Percentiles rank a stretch among this genome's conserved stretches.
Evolutionary conservation across 2,113 vertebrate species (phyloP).

Genomic region (Dicerorhinus sumatrensis): DNA sequence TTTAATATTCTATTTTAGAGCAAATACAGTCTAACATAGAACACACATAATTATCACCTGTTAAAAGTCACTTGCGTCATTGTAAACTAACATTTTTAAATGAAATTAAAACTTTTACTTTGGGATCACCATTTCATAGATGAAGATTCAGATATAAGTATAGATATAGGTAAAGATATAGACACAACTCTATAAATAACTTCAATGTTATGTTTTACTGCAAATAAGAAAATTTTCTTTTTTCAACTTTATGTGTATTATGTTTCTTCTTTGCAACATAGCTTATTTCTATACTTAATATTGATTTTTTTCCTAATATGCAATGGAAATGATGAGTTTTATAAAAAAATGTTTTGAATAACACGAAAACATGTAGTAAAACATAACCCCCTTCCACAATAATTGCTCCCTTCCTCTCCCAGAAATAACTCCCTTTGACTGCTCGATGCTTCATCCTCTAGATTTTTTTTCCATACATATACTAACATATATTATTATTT

Average conservation of each 20-base stretch:
- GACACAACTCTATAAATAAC: neutral
- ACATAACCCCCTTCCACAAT: neutral
- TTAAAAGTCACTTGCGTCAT: neutral
- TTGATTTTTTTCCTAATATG: neutral
- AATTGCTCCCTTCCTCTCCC: neutral
- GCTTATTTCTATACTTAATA: neutral
- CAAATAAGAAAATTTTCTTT: neutral
- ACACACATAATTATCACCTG: neutral
- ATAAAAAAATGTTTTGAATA: neutral
- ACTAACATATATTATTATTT: neutral
- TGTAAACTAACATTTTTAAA: conserved; percentile 45
- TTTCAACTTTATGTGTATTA: neutral
- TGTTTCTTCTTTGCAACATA: conserved; percentile 22
- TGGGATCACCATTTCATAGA: conserved; percentile 1
- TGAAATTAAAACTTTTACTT: conserved; percentile 1
- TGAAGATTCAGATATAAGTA: neutral
- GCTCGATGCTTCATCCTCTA: neutral
- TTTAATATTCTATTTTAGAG: conserved; percentile 20
- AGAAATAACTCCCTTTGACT: neutral
- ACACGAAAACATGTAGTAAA: neutral
- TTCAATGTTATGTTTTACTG: conserved; percentile 37
- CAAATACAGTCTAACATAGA: neutral
- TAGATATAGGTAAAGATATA: neutral
- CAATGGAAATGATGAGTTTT: neutral
- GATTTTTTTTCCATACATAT: neutral